Evolutionary conservation across 2,797 vertebrate species (phyloP).

Genomic region (Rhinoraja longicauda): DNA sequence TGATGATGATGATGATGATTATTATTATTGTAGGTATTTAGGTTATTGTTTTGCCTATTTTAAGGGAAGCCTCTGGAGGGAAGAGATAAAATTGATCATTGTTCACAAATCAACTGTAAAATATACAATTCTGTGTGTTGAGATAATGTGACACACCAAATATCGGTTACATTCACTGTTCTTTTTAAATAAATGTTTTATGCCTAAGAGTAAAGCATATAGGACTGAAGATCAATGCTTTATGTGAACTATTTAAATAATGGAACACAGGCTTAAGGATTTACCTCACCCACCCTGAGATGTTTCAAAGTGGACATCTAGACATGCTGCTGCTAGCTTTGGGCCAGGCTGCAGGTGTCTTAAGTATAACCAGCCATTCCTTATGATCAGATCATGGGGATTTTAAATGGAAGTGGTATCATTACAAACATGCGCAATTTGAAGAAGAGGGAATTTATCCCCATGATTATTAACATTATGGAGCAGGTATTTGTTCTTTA

Average conservation of each 20-base stretch:
- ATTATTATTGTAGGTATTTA: neutral
- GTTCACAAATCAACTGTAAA: neutral
- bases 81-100: neutral
- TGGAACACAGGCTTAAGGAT: neutral
- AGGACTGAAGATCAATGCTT: neutral
- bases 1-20: too few species aligned
- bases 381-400: neutral
- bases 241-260: neutral
- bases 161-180: neutral
- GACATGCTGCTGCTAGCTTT: neutral
- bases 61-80: neutral
- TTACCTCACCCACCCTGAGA: neutral
- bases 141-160: neutral
- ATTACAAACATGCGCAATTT: too few species aligned
- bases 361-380: neutral
- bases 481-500: neutral
- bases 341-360: neutral
- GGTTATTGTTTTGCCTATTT: neutral
- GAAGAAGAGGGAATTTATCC: neutral
- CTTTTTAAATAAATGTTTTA: neutral
- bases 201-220: too few species aligned
- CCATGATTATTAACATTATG: neutral
- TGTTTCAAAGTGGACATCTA: neutral
- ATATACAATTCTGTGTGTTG: neutral
- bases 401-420: neutral